Evolutionary conservation across 2,113 vertebrate species (phyloP).

Genomic region (Artemisiospiza belli): DNA sequence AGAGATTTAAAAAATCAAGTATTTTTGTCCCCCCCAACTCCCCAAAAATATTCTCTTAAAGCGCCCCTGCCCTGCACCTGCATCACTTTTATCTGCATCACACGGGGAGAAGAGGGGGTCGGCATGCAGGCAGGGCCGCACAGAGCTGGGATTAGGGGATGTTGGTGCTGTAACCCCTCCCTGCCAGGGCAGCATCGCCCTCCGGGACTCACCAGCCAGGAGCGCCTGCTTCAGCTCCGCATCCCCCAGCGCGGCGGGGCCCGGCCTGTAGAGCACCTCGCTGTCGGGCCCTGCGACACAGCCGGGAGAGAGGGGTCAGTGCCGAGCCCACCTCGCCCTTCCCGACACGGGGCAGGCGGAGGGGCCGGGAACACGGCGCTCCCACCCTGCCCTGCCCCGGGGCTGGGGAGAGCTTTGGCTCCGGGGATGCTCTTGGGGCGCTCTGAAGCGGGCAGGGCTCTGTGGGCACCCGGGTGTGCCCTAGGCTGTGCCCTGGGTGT

Average conservation of each 20-base stretch:
- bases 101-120: not conserved
- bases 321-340: not conserved
- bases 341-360: accelerated
- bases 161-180: not conserved
- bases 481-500: accelerated
- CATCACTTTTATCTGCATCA: not conserved
- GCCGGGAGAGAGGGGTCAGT: not conserved
- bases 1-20: not conserved
- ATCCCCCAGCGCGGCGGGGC: not conserved
- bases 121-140: not conserved
- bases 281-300: slow-evolving; percentile 65
- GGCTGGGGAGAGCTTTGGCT: not conserved
- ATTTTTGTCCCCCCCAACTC: accelerated
- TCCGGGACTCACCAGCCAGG: slow-evolving; percentile 58
- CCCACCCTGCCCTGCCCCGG: accelerated
- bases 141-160: not conserved
- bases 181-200: not conserved
- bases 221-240: slow-evolving; percentile 73
- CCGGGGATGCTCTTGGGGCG: not conserved
- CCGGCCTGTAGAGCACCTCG: slow-evolving; percentile 57
- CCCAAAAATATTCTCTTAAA: not conserved
- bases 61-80: accelerated
- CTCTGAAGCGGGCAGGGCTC: accelerated
- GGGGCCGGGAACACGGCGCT: not conserved
- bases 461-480: accelerated